Conservation (phyloP, 2,797 vertebrate genomes). For the Gallinago stenura region DNA sequence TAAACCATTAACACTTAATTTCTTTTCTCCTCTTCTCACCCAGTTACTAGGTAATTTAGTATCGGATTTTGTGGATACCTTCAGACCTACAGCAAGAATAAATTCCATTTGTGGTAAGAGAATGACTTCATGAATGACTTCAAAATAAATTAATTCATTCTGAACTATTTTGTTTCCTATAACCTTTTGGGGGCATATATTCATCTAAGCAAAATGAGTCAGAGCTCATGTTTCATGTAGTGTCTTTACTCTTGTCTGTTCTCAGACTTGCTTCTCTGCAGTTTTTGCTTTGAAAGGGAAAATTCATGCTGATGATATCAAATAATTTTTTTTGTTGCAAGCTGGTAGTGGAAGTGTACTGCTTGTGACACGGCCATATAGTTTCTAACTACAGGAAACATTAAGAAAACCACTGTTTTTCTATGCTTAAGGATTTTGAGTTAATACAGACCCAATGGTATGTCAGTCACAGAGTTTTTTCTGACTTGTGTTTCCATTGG, state of each 20-base stretch:
- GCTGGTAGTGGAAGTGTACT: background rate
- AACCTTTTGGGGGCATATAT: background rate
- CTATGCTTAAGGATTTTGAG: background rate
- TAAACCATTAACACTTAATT: background rate
- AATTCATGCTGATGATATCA: background rate
- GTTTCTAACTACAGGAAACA: background rate
- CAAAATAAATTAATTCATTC: background rate
- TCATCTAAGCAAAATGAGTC: background rate
- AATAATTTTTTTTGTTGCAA: background rate
- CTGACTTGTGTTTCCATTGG: background rate
- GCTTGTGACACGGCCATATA: background rate
- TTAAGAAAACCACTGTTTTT: background rate
- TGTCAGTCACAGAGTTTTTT: background rate
- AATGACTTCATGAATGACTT: background rate
- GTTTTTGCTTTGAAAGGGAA: background rate
- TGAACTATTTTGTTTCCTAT: background rate
- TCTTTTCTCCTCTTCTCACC: background rate
- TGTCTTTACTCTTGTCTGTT: background rate
- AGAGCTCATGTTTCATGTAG: background rate
- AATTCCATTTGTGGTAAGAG: slow-evolving; percentile 98
- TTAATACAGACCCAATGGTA: background rate
- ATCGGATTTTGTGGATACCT: slow-evolving; percentile 98
- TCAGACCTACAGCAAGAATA: slow-evolving; percentile 97
- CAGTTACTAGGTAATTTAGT: slow-evolving; percentile 95
- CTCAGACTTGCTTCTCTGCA: background rate